Percentiles rank a stretch among this genome's conserved stretches.
These are phyloP conservation scores for Brachionus plicatilis DNA, from an alignment of 1,140 invertebrate species.

Conservation along the genomic window DNA sequence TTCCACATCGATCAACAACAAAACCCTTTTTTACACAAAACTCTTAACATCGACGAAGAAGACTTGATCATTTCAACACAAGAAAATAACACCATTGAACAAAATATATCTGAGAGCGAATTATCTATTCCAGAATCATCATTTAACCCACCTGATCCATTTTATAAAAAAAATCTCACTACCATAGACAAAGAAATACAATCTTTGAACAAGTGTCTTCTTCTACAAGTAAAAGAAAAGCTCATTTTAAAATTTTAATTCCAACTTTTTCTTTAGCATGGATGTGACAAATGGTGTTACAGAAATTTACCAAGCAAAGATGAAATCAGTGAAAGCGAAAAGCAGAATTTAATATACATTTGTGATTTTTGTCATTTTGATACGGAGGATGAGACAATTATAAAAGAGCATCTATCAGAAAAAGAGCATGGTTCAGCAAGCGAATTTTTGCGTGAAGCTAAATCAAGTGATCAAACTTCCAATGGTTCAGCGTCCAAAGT, in stretches of 20 bases:
- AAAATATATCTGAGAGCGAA: background rate
- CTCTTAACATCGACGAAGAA: constrained; percentile 5
- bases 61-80: background rate
- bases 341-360: background rate
- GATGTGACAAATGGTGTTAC: background rate
- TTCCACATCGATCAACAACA: background rate
- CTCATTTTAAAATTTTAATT: background rate
- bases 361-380: background rate
- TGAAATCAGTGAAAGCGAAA: background rate
- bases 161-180: background rate
- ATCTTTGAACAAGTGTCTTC: background rate
- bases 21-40: background rate
- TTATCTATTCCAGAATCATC: too few relatives aligned
- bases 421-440: constrained; percentile 1
- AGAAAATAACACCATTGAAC: background rate
- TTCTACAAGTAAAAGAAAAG: background rate
- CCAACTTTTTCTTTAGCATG: background rate
- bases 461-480: background rate
- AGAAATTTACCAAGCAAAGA: background rate
- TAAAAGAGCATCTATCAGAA: background rate
- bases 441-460: background rate
- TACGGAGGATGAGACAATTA: background rate
- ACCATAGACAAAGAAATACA: background rate
- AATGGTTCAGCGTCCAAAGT: background rate
- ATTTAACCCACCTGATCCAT: background rate